Conservation (phyloP, 1,140 invertebrate species). For the Drosophila nigrodunni region DNA sequence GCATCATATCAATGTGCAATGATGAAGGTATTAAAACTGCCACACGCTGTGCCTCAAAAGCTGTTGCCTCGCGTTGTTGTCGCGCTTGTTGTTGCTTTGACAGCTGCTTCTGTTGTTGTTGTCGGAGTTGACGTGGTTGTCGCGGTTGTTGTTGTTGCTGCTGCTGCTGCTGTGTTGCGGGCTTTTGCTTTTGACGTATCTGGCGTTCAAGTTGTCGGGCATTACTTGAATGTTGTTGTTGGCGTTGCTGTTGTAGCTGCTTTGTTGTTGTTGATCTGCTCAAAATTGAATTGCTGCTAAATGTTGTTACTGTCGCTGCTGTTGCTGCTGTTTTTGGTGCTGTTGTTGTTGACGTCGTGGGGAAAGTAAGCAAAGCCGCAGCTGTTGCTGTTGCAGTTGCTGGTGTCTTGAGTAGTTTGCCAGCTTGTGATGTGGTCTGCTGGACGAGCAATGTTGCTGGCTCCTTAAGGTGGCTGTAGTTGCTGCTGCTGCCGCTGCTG, state of each 20-base stretch:
- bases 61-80: conserved; percentile 24
- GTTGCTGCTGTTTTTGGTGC: conserved; percentile 8
- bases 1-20: conserved; percentile 70
- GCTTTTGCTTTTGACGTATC: conserved; percentile 66
- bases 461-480: conserved; percentile 13
- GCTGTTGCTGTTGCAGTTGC: conserved; percentile 40
- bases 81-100: conserved; percentile 27
- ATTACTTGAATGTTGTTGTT: conserved; percentile 52
- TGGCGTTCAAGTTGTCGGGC: conserved; percentile 66
- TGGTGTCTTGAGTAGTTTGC: conserved; percentile 46
- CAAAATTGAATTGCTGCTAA: conserved; percentile 73
- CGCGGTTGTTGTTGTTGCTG: conserved; percentile 25
- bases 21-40: conserved; percentile 73
- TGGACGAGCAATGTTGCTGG: conserved; percentile 30
- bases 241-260: conserved; percentile 35
- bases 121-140: conserved; percentile 12
- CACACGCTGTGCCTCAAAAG: conserved; percentile 53
- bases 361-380: conserved; percentile 31
- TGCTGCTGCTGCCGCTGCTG: conserved; percentile 16
- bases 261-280: conserved; percentile 22
- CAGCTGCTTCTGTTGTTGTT: conserved; percentile 20
- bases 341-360: conserved; percentile 36
- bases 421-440: conserved; percentile 35
- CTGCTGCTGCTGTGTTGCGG: conserved; percentile 36
- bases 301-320: conserved; percentile 35